phyloP scores from a whole-genome alignment of 2,797 vertebrate species.

The Decapterus maruadsi region DNA sequence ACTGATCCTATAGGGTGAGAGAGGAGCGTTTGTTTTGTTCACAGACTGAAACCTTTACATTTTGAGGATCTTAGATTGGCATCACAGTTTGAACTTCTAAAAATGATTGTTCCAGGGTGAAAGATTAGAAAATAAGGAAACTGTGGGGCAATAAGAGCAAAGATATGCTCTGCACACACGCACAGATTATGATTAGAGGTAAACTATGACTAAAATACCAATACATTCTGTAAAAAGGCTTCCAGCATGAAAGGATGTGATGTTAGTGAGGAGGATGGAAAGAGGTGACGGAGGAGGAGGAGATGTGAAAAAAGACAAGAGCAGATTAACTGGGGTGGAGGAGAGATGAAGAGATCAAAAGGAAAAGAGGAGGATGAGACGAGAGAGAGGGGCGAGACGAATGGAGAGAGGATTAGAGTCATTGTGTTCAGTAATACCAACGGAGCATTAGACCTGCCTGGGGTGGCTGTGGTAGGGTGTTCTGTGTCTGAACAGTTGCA shows the following conservation, averaged over 20 bases:
- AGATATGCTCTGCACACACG: neutral
- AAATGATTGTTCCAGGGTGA: neutral
- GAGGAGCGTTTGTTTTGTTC: no score
- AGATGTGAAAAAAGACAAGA: slow-evolving; percentile 12
- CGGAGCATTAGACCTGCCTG: no score
- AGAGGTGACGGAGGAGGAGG: neutral
- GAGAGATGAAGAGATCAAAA: slow-evolving; percentile 39
- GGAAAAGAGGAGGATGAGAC: neutral
- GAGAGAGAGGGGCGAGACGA: slow-evolving; percentile 24
- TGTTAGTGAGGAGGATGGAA: neutral
- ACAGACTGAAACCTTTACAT: no score
- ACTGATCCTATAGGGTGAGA: no score
- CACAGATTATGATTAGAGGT: neutral
- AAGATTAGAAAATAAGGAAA: neutral
- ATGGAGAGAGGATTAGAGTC: slow-evolving; percentile 15
- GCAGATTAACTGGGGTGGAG: slow-evolving; percentile 37
- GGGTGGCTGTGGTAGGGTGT: no score
- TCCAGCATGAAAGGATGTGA: neutral
- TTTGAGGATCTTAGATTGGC: no score
- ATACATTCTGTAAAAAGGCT: no score
- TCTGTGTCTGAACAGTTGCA: neutral
- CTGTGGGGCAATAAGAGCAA: neutral
- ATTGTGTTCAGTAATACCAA: neutral
- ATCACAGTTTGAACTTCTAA: no score
- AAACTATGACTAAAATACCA: no score